Conservation (phyloP, 2,888 invertebrate species). For the Drosophila longiperda region DNA sequence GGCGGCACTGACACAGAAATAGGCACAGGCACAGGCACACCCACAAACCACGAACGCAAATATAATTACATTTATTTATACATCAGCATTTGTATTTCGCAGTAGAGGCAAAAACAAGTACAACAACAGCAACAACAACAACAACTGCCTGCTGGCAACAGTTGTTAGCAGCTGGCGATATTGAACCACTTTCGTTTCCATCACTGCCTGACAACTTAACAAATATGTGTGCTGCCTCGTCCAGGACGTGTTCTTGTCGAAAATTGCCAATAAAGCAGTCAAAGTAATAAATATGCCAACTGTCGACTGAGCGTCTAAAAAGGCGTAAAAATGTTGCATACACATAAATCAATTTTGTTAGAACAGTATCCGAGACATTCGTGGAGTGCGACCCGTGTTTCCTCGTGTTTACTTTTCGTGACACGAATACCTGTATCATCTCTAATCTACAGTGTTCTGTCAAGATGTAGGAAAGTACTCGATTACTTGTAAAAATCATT, state of each 20-base stretch:
- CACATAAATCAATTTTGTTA: conserved; percentile 62
- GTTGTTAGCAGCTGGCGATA: conserved; percentile 17
- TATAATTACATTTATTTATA: conserved; percentile 78
- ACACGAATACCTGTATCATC: not conserved
- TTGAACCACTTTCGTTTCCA: conserved; percentile 15
- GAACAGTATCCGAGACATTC: conserved; percentile 4
- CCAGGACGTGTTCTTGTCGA: conserved; percentile 53
- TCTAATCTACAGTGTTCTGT: accelerated
- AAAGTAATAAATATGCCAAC: conserved; percentile 69
- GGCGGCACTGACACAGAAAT: conserved; percentile 46
- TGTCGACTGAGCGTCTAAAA: conserved; percentile 56
- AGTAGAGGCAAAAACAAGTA: conserved; percentile 47
- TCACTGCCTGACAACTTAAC: conserved; percentile 43
- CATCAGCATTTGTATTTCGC: conserved; percentile 71
- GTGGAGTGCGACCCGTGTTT: not conserved
- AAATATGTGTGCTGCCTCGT: conserved; percentile 33
- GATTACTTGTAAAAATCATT: not conserved
- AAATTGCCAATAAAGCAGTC: conserved; percentile 62
- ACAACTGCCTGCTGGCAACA: conserved; percentile 14
- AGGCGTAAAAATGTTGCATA: conserved; percentile 58
- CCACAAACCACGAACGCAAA: conserved; percentile 55
- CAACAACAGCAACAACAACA: conserved; percentile 17
- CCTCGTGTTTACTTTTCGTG: conserved; percentile 10
- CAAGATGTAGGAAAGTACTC: not conserved
- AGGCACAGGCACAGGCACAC: conserved; percentile 12